Evolutionary conservation across 2,113 vertebrate genomes (phyloP).

Genomic region (Drymodes brunneopygia): DNA sequence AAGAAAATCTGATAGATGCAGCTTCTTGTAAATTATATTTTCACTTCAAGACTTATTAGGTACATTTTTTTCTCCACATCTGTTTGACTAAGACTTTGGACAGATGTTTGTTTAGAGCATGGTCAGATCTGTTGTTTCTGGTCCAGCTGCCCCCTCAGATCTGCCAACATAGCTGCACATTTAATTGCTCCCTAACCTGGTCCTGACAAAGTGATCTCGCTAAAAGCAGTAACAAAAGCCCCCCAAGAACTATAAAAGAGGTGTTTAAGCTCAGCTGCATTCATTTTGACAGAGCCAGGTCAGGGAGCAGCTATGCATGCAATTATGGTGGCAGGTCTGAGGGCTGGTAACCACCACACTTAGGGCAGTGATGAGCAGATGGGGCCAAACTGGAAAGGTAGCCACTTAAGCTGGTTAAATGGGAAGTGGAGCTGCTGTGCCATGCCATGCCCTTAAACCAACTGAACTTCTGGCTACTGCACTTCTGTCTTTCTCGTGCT

Average conservation of each 20-base stretch:
- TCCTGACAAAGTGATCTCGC: conserved; percentile 44
- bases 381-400: background rate
- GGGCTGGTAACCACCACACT: background rate
- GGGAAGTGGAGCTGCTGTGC: background rate
- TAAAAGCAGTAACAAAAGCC: conserved; percentile 61
- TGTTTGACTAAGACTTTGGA: conserved; percentile 29
- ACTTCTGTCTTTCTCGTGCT: background rate
- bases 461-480: background rate
- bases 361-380: conserved; percentile 43
- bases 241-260: conserved; percentile 62
- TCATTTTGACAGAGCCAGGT: conserved; percentile 57
- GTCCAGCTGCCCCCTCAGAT: conserved; percentile 57
- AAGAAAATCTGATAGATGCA: background rate
- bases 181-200: conserved; percentile 62
- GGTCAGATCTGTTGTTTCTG: conserved; percentile 53
- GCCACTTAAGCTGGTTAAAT: conserved; percentile 34
- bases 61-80: conserved; percentile 4
- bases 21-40: conserved; percentile 8
- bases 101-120: conserved; percentile 60
- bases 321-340: conserved; percentile 33
- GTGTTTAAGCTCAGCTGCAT: conserved; percentile 61
- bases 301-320: conserved; percentile 43
- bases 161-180: conserved; percentile 39
- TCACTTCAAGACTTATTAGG: conserved; percentile 1
- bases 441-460: background rate